Conservation (phyloP, 2,888 invertebrate genomes). For the Anorthoa munda region DNA sequence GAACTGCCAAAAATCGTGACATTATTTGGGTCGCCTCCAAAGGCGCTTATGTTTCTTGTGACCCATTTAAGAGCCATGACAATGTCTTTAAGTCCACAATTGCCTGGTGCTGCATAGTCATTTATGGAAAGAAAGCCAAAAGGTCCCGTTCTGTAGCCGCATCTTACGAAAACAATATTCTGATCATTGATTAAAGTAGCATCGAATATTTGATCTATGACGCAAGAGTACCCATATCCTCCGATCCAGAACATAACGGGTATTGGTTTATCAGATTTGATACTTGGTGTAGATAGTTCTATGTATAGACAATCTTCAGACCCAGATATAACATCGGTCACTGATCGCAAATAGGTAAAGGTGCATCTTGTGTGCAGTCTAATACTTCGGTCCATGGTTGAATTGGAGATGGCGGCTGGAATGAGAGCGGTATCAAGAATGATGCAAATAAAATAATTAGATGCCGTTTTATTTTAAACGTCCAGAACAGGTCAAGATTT, state of each 20-base stretch:
- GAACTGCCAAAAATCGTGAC: conserved; percentile 89
- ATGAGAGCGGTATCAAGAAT: background rate
- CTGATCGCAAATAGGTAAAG: conserved; percentile 64
- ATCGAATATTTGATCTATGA: conserved; percentile 78
- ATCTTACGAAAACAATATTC: conserved; percentile 83
- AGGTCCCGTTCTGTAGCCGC: conserved; percentile 85
- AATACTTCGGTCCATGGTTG: conserved; percentile 77
- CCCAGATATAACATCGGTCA: conserved; percentile 47
- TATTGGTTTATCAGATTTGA: conserved; percentile 77
- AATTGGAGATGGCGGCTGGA: conserved; percentile 81
- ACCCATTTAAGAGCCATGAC: conserved; percentile 87
- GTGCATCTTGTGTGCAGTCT: conserved; percentile 80
- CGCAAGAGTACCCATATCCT: conserved; percentile 78
- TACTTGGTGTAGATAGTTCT: conserved; percentile 80
- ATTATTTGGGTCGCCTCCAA: conserved; percentile 87
- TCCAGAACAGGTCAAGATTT: background rate
- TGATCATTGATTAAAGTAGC: conserved; percentile 80
- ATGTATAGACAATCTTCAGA: conserved; percentile 88
- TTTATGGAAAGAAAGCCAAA: conserved; percentile 86
- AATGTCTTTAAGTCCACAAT: conserved; percentile 86
- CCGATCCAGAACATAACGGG: conserved; percentile 90
- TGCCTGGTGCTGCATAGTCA: conserved; percentile 85
- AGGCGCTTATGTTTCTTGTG: conserved; percentile 82
- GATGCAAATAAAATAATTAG: background rate
- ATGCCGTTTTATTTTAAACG: background rate